phyloP scores from a whole-genome alignment of 2,797 vertebrate species.

The Megalops cyprinoides region DNA sequence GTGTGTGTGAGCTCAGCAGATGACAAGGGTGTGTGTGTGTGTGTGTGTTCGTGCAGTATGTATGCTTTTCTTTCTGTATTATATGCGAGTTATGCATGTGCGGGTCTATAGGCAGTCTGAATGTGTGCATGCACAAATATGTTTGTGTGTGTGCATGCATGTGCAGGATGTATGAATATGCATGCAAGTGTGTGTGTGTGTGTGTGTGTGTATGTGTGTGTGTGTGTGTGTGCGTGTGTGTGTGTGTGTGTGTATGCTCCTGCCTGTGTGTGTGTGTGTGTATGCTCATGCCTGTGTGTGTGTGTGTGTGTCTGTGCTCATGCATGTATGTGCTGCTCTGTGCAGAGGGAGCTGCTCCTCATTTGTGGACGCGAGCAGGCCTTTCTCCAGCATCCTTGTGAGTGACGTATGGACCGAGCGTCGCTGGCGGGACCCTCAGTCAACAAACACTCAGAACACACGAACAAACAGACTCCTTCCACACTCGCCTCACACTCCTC shows the following conservation, averaged over 20 bases:
- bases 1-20: constrained; percentile 68
- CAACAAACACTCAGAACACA: background rate
- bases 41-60: background rate
- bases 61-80: no score
- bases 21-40: background rate
- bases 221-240: constrained; percentile 4
- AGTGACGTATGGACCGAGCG: background rate
- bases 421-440: background rate
- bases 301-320: constrained; percentile 60
- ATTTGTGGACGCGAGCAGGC: no score
- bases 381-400: background rate
- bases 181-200: background rate
- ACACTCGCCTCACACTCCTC: background rate
- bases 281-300: constrained; percentile 52
- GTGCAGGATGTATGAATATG: background rate
- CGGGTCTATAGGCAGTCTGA: no score
- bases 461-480: background rate
- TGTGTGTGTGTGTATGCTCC: background rate
- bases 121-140: no score
- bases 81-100: no score
- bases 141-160: background rate
- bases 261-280: no score
- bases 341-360: background rate
- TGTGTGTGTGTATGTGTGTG: background rate
- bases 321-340: background rate